phyloP scores from a whole-genome alignment of 2,888 invertebrate species.

The Pachydiplax longipennis region DNA sequence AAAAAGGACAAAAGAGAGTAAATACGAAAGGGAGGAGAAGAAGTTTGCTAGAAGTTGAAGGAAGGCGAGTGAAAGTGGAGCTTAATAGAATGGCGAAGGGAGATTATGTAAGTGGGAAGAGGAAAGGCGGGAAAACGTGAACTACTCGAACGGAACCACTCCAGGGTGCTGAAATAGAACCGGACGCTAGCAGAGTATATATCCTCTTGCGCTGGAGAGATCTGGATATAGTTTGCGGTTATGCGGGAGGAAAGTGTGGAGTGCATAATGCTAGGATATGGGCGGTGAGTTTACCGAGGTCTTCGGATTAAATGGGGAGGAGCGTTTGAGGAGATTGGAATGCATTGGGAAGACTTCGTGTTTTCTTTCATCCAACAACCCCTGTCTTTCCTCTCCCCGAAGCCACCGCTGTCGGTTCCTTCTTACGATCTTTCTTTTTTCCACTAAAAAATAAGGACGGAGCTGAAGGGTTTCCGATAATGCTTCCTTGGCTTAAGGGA shows the following conservation, averaged over 20 bases:
- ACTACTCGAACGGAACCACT: neutral
- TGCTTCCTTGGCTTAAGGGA: neutral
- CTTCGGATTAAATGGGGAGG: neutral
- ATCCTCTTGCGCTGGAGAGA: neutral
- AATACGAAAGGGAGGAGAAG: neutral
- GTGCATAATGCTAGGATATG: neutral
- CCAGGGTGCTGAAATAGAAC: neutral
- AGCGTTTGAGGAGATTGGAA: slow-evolving; percentile 1
- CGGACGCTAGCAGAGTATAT: neutral
- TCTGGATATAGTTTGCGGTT: neutral
- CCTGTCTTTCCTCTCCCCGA: neutral
- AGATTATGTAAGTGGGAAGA: neutral
- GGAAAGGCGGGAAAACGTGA: neutral
- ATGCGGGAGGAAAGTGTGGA: neutral
- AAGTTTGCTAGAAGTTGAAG: neutral
- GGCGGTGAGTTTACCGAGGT: neutral
- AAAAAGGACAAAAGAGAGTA: neutral
- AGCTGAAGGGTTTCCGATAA: neutral
- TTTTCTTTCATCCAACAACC: neutral
- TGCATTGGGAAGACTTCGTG: neutral
- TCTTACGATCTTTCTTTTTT: neutral
- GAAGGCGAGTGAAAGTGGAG: neutral
- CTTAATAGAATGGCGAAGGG: neutral
- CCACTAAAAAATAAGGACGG: neutral
- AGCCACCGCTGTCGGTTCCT: neutral